A percentile compares a stretch with the other conserved stretches of the same genome.
Conservation (phyloP, 2,888 invertebrate genomes). For the Mesorhabditis belari region DNA sequence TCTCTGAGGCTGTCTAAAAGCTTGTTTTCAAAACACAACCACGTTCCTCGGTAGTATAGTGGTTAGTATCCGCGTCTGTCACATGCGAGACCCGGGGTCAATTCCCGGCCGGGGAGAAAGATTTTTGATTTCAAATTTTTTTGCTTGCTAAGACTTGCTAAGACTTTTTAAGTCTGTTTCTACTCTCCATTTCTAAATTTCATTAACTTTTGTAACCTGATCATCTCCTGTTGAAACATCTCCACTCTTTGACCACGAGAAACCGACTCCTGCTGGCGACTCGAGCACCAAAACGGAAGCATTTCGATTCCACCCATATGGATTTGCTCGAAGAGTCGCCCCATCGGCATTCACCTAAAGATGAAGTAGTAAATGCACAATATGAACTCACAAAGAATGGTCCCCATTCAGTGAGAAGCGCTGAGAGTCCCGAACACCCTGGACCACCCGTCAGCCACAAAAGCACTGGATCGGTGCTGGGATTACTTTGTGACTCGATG, state of each 20-base stretch:
- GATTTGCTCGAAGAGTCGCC: conserved; percentile 33
- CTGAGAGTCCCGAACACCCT: conserved; percentile 56
- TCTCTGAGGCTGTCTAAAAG: conserved; percentile 55
- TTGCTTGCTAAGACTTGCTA: too few species aligned
- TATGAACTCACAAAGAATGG: conserved; percentile 45
- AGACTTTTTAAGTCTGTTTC: too few species aligned
- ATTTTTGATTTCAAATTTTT: neutral
- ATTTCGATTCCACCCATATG: conserved; percentile 43
- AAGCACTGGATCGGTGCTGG: conserved; percentile 31
- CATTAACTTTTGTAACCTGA: conserved; percentile 8
- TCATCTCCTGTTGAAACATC: conserved; percentile 47
- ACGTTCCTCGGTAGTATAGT: conserved; percentile 36
- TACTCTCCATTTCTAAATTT: too few species aligned
- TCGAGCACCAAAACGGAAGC: conserved; percentile 58
- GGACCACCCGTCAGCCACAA: conserved; percentile 52
- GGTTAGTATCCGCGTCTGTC: conserved; percentile 41
- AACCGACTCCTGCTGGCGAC: conserved; percentile 60
- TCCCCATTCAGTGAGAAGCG: conserved; percentile 55
- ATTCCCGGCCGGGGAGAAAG: conserved; percentile 36
- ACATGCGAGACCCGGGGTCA: conserved; percentile 41
- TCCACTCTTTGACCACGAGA: conserved; percentile 55
- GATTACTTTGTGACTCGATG: conserved; percentile 30
- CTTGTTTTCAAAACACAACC: neutral
- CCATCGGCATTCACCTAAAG: conserved; percentile 37
- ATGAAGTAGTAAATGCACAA: neutral